phyloP scores from a whole-genome alignment of 2,797 vertebrate genomes.

The Muscicapa striata region DNA sequence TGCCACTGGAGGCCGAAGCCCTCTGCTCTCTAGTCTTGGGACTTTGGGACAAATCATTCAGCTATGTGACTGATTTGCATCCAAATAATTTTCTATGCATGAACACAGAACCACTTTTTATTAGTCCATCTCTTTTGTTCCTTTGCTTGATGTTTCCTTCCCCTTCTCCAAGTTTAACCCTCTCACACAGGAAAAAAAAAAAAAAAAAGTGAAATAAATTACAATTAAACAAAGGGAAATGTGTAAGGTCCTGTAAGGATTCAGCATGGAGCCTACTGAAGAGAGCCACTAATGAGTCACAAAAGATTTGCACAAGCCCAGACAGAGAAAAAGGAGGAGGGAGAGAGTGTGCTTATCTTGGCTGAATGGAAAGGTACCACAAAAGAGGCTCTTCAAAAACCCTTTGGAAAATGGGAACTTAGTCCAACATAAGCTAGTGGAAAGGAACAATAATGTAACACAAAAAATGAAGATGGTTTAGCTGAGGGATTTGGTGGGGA shows the following conservation, averaged over 20 bases:
- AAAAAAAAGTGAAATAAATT: neutral
- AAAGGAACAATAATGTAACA: constrained; percentile 12
- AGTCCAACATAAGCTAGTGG: neutral
- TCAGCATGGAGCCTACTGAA: neutral
- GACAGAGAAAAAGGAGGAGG: constrained; percentile 5
- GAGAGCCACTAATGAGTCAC: constrained; percentile 28
- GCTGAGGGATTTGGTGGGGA: constrained; percentile 46
- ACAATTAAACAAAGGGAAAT: neutral
- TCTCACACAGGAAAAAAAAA: neutral
- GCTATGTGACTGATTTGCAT: constrained; percentile 48
- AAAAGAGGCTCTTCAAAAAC: constrained; percentile 9
- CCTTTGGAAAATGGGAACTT: constrained; percentile 19
- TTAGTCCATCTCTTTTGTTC: constrained; percentile 29
- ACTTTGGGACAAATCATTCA: constrained; percentile 37
- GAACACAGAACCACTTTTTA: constrained; percentile 1
- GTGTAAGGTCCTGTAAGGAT: neutral
- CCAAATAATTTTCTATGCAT: constrained; percentile 34
- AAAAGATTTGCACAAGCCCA: neutral
- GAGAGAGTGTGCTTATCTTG: neutral
- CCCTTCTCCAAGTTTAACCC: neutral
- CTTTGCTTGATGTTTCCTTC: neutral
- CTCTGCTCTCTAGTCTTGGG: neutral
- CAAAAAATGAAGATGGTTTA: constrained; percentile 32
- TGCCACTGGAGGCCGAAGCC: constrained; percentile 20
- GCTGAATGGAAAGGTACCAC: constrained; percentile 34